phyloP scores from a whole-genome alignment of 2,888 invertebrate species.

The Acrocyrtus sp. region DNA sequence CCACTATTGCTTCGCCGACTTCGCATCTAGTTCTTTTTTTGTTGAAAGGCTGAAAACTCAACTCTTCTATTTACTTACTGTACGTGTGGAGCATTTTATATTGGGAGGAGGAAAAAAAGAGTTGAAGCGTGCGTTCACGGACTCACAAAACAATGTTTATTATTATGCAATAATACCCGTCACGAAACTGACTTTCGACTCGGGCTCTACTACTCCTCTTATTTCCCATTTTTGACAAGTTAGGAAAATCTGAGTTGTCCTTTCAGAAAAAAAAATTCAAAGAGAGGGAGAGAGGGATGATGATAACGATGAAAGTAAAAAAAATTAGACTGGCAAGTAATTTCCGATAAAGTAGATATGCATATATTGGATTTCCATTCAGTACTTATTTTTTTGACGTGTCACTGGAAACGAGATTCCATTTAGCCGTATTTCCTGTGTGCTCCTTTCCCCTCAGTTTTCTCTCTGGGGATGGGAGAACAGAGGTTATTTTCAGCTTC shows the following conservation, averaged over 20 bases:
- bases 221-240: constrained; percentile 24
- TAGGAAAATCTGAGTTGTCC: not conserved
- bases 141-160: too few species aligned
- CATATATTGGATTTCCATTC: too few species aligned
- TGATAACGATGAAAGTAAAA: too few species aligned
- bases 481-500: constrained; percentile 8
- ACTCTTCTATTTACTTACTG: too few species aligned
- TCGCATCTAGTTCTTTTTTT: not conserved
- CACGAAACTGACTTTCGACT: constrained; percentile 5
- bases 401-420: constrained; percentile 26
- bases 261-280: too few species aligned
- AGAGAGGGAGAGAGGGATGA: too few species aligned
- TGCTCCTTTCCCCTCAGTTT: constrained; percentile 20
- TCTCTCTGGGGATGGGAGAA: constrained; percentile 5
- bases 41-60: too few species aligned
- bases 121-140: too few species aligned
- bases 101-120: too few species aligned
- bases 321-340: constrained; percentile 37
- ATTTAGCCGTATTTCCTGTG: constrained; percentile 39
- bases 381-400: constrained; percentile 15
- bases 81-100: too few species aligned
- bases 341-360: constrained; percentile 28
- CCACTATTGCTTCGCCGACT: not conserved
- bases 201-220: not conserved
- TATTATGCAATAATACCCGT: constrained; percentile 21